These are phyloP conservation scores for Ochropleura plecta DNA, from an alignment of 2,888 invertebrate genomes.

Conservation along the genomic window DNA sequence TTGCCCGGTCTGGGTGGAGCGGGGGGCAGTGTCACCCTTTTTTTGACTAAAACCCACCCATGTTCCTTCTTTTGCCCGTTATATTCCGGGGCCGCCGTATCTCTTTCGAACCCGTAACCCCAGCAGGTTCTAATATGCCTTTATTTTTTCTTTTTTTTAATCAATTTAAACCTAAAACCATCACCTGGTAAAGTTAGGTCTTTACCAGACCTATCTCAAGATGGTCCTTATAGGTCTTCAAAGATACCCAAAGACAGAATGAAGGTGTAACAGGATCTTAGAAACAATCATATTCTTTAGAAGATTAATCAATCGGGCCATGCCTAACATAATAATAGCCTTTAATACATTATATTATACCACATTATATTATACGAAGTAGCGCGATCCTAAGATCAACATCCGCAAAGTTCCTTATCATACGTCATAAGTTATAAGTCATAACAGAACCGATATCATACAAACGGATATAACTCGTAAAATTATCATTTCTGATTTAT, in stretches of 20 bases:
- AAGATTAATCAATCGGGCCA: constrained; percentile 43
- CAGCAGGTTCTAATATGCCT: background rate
- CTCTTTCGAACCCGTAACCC: no score
- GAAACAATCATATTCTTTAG: constrained; percentile 35
- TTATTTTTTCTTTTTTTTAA: background rate
- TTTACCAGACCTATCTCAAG: background rate
- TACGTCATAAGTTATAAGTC: constrained; percentile 56
- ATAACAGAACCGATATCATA: constrained; percentile 74
- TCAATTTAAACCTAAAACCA: no score
- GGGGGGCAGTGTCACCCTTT: no score
- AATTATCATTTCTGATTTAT: constrained; percentile 85
- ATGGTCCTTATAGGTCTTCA: background rate
- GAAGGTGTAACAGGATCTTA: constrained; percentile 42
- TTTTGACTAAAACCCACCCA: no score
- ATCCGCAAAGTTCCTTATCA: constrained; percentile 72
- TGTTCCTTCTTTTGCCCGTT: no score
- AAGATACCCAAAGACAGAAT: background rate
- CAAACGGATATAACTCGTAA: constrained; percentile 86
- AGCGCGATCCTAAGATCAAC: constrained; percentile 52
- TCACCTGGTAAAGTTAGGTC: no score
- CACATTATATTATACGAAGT: constrained; percentile 38
- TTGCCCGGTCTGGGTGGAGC: no score
- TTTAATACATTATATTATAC: constrained; percentile 26
- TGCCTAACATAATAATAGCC: constrained; percentile 44
- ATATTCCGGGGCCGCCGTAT: no score